Conservation (phyloP, 2,797 vertebrate species). For the Setipinna tenuifilis region DNA sequence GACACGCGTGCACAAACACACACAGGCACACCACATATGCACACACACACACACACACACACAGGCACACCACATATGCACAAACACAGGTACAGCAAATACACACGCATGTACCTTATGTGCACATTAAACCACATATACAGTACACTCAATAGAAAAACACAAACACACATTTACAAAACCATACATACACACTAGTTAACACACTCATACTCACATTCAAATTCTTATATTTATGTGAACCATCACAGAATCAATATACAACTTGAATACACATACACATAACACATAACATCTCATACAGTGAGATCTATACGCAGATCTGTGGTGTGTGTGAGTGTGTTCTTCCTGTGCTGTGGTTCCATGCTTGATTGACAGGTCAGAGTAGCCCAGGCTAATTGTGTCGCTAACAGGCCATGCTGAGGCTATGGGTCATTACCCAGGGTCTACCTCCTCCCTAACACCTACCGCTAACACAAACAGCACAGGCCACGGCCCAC, state of each 20-base stretch:
- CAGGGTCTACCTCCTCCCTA: background rate
- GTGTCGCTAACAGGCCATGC: constrained; percentile 2
- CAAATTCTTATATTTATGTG: no score
- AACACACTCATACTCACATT: background rate
- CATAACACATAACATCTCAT: no score
- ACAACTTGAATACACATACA: background rate
- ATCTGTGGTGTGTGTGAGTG: background rate
- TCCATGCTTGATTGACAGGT: constrained; percentile 12
- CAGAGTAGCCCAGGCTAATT: background rate
- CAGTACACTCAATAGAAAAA: background rate
- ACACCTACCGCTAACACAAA: constrained; percentile 38
- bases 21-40: background rate
- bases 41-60: background rate
- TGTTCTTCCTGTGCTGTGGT: background rate
- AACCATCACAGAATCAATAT: background rate
- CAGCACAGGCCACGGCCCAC: constrained; percentile 15
- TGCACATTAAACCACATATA: background rate
- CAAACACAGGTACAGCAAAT: background rate
- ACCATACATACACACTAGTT: background rate
- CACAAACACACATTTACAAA: background rate
- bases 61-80: background rate
- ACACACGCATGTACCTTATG: background rate
- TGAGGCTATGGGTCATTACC: constrained; percentile 16
- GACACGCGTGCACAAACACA: background rate
- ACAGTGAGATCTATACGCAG: background rate